Percentiles rank a stretch among this genome's conserved stretches.
Conservation (phyloP, 2,113 vertebrate species). For the Hystrix brachyura region DNA sequence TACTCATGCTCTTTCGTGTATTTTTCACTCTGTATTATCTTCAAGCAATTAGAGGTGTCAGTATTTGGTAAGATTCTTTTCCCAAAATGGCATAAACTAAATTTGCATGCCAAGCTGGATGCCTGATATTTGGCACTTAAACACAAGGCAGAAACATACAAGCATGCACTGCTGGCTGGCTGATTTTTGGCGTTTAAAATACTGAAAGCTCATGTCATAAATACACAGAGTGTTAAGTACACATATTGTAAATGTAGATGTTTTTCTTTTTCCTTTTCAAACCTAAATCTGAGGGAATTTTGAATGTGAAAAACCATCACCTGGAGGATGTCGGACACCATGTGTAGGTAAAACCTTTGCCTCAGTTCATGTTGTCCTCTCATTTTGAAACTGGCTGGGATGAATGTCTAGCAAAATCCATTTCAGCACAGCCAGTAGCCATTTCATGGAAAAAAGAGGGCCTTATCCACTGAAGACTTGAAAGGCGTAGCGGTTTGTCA, state of each 20-base stretch:
- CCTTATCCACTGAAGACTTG: fast-evolving
- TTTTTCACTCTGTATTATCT: slow-evolving; percentile 39
- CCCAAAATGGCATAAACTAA: background rate
- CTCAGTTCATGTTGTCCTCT: background rate
- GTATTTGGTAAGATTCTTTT: slow-evolving; percentile 47
- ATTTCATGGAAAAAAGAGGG: background rate
- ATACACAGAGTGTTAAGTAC: background rate
- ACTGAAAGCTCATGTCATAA: background rate
- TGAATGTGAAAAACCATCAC: background rate
- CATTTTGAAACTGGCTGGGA: background rate
- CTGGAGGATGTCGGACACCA: background rate
- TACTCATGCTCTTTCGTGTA: background rate
- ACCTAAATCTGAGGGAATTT: background rate
- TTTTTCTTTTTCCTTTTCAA: background rate
- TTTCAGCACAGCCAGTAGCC: background rate
- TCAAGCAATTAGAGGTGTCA: slow-evolving; percentile 25
- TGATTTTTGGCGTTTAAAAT: background rate
- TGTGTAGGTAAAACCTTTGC: background rate
- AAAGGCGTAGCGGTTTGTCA: background rate
- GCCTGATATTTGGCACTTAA: slow-evolving; percentile 31
- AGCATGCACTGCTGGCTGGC: background rate
- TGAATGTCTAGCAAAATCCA: background rate
- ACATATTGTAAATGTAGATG: background rate
- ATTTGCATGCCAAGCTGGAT: slow-evolving; percentile 15
- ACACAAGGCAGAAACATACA: background rate